Base-by-base conservation (phyloP, 2,888 invertebrate species). In the Ophioninae sp. region DNA sequence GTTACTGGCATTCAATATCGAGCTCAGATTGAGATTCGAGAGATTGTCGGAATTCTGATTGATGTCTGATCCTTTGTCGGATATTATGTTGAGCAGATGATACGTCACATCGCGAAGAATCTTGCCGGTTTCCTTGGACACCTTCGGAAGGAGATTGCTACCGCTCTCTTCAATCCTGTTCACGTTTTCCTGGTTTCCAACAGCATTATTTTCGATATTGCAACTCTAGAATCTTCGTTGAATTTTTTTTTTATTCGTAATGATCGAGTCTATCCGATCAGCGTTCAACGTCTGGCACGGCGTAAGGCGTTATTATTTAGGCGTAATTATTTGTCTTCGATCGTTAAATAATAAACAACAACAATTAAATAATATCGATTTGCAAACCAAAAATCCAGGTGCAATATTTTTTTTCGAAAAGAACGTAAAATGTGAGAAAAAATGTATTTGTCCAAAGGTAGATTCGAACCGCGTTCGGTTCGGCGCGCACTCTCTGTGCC, bases 131-230 rank as follows among this genome's bases (percentile, higher is more conserved):
- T 89, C 90, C 77, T 90, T 90, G 2, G 90, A 86, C 6, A 91
- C 75, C n/a, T 50, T 61, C 5, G 92, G 91, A 30, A 92, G 69
- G 44, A 92, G 84, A 82, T 89, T 91, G 73, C 91, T 91, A 61
- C 91, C 91, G 1, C 90, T 90, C 86, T 91, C 90, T 74, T 89
- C 90, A 10, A 90, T 83, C 80, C 88, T 90, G 30, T 89, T 90
- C 5, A 88, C 84, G 70, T 84, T 89, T 62, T 90, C 88, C 90
- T 91, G 78, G 13, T 62, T 64, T 61, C 7, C 73, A 67, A 37
- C 57, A 57, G 65, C 44, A 81, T 7, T 10, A 57, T 56, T 50
- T 13, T 69, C 44, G 23, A 59, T 17, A 13, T 59, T 44, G 56
- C 30, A 23, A 62, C 59, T 64, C 17, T 56, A 6, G n/a, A 41